Percentiles rank a stretch among this genome's conserved stretches.
Conservation (phyloP, 1,140 invertebrate species). For the Neodiprion fabricii region DNA sequence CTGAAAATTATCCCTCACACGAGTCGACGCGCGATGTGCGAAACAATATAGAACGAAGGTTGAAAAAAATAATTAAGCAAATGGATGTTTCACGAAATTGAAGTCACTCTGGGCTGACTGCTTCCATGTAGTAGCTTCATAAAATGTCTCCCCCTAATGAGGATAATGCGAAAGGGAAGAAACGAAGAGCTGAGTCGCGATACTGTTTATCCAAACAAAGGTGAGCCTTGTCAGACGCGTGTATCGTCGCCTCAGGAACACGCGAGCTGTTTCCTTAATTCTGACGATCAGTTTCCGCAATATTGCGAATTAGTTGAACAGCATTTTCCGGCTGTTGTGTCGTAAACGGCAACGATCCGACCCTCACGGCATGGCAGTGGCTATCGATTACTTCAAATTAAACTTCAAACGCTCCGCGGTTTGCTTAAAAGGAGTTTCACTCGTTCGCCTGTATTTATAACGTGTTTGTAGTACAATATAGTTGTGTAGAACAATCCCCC, state of each 20-base stretch:
- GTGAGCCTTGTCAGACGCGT: background rate
- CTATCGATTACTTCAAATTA: no score
- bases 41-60: background rate
- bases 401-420: no score
- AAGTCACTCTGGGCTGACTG: background rate
- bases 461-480: no score
- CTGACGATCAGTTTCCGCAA: background rate
- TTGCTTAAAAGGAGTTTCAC: no score
- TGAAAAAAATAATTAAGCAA: background rate
- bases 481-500: no score
- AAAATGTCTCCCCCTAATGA: no score
- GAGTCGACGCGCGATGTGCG: background rate
- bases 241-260: background rate
- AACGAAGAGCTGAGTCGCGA: background rate
- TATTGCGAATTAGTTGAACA: background rate
- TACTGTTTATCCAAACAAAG: background rate
- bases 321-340: constrained; percentile 1
- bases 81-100: background rate
- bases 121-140: background rate
- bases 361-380: no score
- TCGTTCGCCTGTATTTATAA: no score
- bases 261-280: background rate
- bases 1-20: background rate
- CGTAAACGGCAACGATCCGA: background rate
- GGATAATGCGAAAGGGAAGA: no score